These are phyloP conservation scores for Doris montereyensis DNA, from an alignment of 2,888 invertebrate genomes.

Conservation along the genomic window DNA sequence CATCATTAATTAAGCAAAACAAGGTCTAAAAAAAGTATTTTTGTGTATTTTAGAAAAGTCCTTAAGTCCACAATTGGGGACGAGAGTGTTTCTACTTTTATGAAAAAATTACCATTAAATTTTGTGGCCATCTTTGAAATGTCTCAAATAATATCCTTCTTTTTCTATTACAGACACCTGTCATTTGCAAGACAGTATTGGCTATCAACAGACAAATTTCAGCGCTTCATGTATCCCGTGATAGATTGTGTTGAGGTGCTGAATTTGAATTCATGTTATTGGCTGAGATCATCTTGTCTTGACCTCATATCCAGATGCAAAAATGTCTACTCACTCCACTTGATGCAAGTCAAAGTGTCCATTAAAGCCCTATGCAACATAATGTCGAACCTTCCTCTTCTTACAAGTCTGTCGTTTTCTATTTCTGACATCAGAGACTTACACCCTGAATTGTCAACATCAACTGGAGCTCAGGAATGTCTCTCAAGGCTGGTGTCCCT, in stretches of 20 bases:
- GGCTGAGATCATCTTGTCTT: constrained; percentile 57
- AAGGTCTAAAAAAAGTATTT: no score
- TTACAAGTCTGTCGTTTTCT: constrained; percentile 62
- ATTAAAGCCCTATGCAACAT: constrained; percentile 61
- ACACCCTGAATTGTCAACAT: constrained; percentile 59
- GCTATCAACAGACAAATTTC: constrained; percentile 54
- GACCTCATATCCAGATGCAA: constrained; percentile 58
- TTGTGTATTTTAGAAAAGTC: no score
- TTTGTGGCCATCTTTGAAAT: not conserved
- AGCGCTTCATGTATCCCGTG: constrained; percentile 53
- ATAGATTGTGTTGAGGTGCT: constrained; percentile 53
- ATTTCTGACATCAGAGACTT: constrained; percentile 63
- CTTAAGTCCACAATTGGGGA: no score
- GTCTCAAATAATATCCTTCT: not conserved
- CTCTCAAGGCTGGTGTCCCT: constrained; percentile 57
- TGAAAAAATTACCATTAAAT: no score
- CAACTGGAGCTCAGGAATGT: constrained; percentile 54
- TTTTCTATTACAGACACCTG: constrained; percentile 54
- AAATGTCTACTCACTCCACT: constrained; percentile 57
- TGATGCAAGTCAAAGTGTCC: constrained; percentile 64
- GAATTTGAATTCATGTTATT: constrained; percentile 67
- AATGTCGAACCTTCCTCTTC: constrained; percentile 53
- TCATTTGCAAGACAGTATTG: constrained; percentile 55
- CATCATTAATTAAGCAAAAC: no score
- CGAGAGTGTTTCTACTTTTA: no score